A percentile compares a stretch with the other conserved stretches of the same genome.
phyloP scores from a whole-genome alignment of 2,888 invertebrate genomes.

The Incurvaria masculella region DNA sequence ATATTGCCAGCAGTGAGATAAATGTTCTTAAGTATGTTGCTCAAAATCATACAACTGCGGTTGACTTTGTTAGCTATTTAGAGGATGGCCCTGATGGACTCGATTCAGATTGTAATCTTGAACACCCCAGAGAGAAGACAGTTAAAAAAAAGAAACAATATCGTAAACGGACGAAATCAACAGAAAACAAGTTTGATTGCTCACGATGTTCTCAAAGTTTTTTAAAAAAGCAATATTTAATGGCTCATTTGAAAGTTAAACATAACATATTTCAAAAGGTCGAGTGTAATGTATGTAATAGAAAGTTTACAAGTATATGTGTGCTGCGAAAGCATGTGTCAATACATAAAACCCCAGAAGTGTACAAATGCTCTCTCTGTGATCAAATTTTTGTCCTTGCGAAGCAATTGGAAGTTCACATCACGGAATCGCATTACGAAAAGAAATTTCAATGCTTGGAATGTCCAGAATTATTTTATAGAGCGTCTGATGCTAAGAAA shows the following conservation, averaged over 20 bases:
- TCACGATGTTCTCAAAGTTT: neutral
- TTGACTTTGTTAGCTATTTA: neutral
- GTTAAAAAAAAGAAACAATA: neutral
- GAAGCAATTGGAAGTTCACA: neutral
- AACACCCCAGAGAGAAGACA: neutral
- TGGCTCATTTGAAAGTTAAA: neutral
- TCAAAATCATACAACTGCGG: neutral
- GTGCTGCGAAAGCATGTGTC: neutral
- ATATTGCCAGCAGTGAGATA: no score
- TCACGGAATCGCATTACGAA: neutral
- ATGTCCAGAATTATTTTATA: neutral
- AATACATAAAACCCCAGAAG: neutral
- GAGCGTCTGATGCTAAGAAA: neutral
- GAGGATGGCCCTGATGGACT: no score
- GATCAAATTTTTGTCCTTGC: neutral
- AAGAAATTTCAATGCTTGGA: neutral
- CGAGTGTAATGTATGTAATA: neutral
- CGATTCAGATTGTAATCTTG: no score
- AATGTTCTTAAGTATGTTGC: no score
- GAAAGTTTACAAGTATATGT: neutral
- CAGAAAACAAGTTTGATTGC: neutral
- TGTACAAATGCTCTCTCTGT: neutral
- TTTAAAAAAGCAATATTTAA: neutral
- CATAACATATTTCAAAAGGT: neutral
- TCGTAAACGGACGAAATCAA: neutral